A percentile compares a stretch with the other conserved stretches of the same genome.
Conservation (phyloP, 2,797 vertebrate genomes). For the Ctenosaura bakeri region DNA sequence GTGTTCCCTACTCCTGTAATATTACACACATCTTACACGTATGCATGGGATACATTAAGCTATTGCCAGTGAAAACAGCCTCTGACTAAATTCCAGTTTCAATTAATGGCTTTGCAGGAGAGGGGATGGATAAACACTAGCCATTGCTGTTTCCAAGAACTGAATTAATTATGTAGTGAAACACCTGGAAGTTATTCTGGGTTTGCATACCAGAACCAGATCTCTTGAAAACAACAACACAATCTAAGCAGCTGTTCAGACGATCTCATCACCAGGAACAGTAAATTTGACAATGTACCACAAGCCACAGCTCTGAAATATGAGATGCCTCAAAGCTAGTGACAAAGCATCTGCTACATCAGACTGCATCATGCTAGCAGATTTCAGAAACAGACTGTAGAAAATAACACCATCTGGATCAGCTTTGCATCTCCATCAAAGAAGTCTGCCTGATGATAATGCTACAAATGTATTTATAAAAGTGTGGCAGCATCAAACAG, state of each 20-base stretch:
- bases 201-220: background rate
- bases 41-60: background rate
- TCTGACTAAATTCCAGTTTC: background rate
- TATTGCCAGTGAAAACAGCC: background rate
- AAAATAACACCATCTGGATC: constrained; percentile 88
- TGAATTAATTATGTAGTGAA: constrained; percentile 45
- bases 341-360: constrained; percentile 79
- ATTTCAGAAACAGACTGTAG: constrained; percentile 81
- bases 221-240: constrained; percentile 29
- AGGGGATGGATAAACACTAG: constrained; percentile 12
- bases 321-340: constrained; percentile 62
- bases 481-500: constrained; percentile 27
- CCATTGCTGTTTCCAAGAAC: constrained; percentile 7
- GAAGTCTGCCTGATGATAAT: constrained; percentile 68
- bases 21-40: background rate
- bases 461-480: constrained; percentile 61
- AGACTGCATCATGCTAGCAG: constrained; percentile 82
- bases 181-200: constrained; percentile 6
- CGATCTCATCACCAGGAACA: constrained; percentile 45
- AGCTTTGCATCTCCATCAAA: constrained; percentile 78
- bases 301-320: constrained; percentile 63
- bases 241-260: constrained; percentile 43
- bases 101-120: background rate
- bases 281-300: constrained; percentile 45
- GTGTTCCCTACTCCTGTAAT: background rate